phyloP scores from a whole-genome alignment of 2,888 invertebrate species.

The Drosophila longiperda region DNA sequence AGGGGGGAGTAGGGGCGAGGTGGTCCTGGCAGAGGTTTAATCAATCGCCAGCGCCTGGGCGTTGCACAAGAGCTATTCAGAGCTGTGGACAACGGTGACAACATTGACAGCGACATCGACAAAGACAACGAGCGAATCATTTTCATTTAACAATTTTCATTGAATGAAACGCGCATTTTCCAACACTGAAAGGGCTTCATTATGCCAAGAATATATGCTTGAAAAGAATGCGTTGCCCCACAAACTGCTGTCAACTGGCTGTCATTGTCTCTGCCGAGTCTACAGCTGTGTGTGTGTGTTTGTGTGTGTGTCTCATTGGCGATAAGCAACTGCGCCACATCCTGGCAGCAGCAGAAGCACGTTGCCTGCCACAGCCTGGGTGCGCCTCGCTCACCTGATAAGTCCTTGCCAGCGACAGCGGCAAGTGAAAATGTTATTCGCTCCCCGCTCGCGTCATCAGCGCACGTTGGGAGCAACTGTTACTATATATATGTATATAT shows the following conservation, averaged over 20 bases:
- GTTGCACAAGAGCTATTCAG: slow-evolving; percentile 53
- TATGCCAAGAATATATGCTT: slow-evolving; percentile 45
- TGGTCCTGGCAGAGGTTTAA: slow-evolving; percentile 43
- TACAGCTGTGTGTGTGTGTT: slow-evolving; percentile 31
- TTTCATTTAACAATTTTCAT: slow-evolving; percentile 77
- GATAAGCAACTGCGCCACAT: slow-evolving; percentile 71
- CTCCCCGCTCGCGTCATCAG: slow-evolving; percentile 54
- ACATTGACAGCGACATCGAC: slow-evolving; percentile 17
- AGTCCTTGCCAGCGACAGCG: slow-evolving; percentile 54
- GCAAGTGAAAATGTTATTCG: slow-evolving; percentile 73
- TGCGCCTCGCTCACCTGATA: slow-evolving; percentile 66
- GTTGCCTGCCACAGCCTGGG: slow-evolving; percentile 30
- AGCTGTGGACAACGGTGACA: slow-evolving; percentile 26
- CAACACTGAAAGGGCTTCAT: slow-evolving; percentile 74
- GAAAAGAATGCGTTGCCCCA: background rate
- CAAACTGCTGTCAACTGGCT: slow-evolving; percentile 64
- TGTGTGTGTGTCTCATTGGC: slow-evolving; percentile 44
- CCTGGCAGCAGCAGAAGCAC: slow-evolving; percentile 40
- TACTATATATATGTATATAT: slow-evolving; percentile 12
- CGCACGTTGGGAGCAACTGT: slow-evolving; percentile 25
- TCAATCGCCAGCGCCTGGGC: slow-evolving; percentile 58
- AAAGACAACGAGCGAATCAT: slow-evolving; percentile 62
- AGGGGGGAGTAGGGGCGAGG: slow-evolving; percentile 4
- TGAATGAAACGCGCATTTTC: slow-evolving; percentile 74
- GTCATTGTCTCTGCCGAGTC: slow-evolving; percentile 73